Base-by-base conservation (phyloP, 2,888 invertebrate species). In the Cryptocephalus moraei region DNA sequence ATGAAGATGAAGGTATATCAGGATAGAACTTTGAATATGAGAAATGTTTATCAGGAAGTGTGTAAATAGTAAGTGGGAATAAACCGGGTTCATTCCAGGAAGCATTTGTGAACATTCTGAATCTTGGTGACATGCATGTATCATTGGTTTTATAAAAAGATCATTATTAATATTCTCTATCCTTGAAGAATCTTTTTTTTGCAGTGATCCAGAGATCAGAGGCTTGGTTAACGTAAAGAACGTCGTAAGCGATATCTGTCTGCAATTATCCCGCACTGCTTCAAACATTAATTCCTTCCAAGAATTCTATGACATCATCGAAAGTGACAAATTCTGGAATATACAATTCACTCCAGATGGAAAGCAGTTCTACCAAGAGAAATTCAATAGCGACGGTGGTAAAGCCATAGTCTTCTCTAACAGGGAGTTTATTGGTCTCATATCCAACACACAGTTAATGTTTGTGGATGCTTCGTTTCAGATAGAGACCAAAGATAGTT, bases 331-430 rank as follows among this genome's bases (percentile, higher is more conserved):
- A 8, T 65, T 61, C 32, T 56, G 63, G 40, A 65, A 62, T 45
- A 49, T 68, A n/a, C 69, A 69, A 45, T 69, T 67, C 50, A 68
- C 66, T 0, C 55, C 58, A 38, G 53, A 53, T 14, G 58, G 61
- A 13, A 50, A 56, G 11, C 69, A 69, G 49, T 69, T 69, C 45
- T 76, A 78, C 57, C 80, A 79, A 57, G 78, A 81, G 47, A 76
- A 80, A 71, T 82, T 82, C 57, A 75, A 76, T 3, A 70, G 73
- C 8, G 70, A 72, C 48, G 57, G 57, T 39, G 50, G 56, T 1
- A 61, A 61, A 52, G 69, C 66, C 1, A 51, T 69, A 1, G 50
- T 68, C 4, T 69, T 69, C 47, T 64, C 61, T 1, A 68, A 69
- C 48, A 48, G 44, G 1, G 61, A 66, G 1, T 56, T 61, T 1